These are phyloP conservation scores for Acleris literana DNA, from an alignment of 2,888 invertebrate species.

Conservation along the genomic window DNA sequence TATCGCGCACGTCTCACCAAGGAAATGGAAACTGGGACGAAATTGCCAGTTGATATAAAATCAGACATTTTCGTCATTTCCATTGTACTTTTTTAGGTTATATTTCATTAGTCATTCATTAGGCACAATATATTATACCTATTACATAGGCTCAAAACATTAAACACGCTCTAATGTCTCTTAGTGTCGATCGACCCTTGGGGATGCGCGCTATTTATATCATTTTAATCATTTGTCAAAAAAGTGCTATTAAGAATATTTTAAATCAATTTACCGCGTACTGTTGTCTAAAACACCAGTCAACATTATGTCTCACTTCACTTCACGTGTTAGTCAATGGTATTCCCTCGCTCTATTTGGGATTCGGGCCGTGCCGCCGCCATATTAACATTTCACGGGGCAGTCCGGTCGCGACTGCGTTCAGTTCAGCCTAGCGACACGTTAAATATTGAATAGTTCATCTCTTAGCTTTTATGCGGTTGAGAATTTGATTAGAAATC, in stretches of 20 bases:
- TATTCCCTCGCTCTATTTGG: constrained; percentile 53
- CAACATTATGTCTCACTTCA: too few relatives aligned
- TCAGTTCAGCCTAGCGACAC: not conserved
- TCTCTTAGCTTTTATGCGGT: constrained; percentile 42
- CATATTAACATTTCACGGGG: constrained; percentile 55
- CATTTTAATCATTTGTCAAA: too few relatives aligned
- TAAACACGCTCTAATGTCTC: too few relatives aligned
- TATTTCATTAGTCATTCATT: too few relatives aligned
- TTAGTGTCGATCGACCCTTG: constrained; percentile 21
- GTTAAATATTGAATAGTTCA: constrained; percentile 46
- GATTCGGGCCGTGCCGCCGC: constrained; percentile 49
- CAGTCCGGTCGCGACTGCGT: constrained; percentile 24
- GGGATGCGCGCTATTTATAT: too few relatives aligned
- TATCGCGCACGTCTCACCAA: not conserved
- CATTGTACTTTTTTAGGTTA: too few relatives aligned
- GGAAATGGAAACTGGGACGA: constrained; percentile 6
- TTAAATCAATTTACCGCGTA: too few relatives aligned
- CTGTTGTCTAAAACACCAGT: too few relatives aligned
- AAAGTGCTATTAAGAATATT: too few relatives aligned
- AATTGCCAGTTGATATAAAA: constrained; percentile 8
- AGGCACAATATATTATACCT: too few relatives aligned
- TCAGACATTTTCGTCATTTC: not conserved
- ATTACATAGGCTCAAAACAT: too few relatives aligned
- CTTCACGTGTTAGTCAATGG: constrained; percentile 29
- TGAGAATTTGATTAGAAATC: too few relatives aligned